Base-by-base conservation (phyloP, 2,113 vertebrate species). In the Manacus vitellinus region DNA sequence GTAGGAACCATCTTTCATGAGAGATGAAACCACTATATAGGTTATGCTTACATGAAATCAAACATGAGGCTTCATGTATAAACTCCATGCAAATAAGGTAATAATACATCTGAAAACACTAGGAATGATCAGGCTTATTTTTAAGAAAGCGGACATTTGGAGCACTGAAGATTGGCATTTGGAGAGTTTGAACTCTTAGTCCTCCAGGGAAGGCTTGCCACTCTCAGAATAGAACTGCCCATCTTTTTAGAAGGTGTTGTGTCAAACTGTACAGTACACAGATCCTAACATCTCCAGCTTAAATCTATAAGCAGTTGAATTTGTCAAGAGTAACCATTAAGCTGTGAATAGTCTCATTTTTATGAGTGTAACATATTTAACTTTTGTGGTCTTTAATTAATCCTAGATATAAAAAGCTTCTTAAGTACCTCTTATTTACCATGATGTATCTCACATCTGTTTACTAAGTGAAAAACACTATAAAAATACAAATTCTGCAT, bases 191-290 rank as follows among this genome's bases (percentile, higher is more conserved):
- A 88, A 12, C 62, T 95, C 25, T 24, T 11, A 35, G 21, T 75
- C 24, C 79, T 23, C 24, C 13, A 31, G n/a, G 9, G 27, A 92
- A 79, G 56, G 88, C 19, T 51, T 63, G 58, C 30, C 19, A 44
- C 54, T 47, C 8, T 49, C 22, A 70, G 58, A 90, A 76, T 0
- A 68, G 62, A 85, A 79, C 14, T 39, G 47, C 6, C 12, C 3
- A 0, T 46, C 25, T 75, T 68, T 78, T 63, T 27, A 70, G 41
- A 59, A 56, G 6, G 14, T 1, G 1, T 7, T 1, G 2, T 2
- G 1, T 86, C 79, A 86, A 83, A 76, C 31, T 47, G 27, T 14
- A 77, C 11, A 33, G 25, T 2, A 76, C 56, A 61, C 7, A 86
- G 62, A 65, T n/a, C 44, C 58, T 15, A 52, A 1, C 3, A 18